Evolutionary conservation across 2,888 invertebrate genomes (phyloP).

Genomic region (Oligia strigilis): DNA sequence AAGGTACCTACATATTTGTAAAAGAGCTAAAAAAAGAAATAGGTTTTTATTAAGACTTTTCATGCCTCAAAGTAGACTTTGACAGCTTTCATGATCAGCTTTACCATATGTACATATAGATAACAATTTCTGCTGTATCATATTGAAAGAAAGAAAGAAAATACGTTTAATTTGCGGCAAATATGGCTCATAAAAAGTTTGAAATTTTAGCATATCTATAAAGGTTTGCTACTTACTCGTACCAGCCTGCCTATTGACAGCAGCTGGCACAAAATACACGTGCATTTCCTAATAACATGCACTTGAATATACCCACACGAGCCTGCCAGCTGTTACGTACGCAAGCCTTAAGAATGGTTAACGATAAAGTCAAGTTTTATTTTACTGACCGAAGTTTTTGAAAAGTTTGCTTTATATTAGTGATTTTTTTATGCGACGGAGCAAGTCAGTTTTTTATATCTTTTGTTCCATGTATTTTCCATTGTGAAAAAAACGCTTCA

Average conservation of each 20-base stretch:
- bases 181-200: no score
- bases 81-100: background rate
- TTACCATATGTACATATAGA: no score
- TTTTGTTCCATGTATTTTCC: background rate
- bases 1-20: background rate
- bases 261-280: slow-evolving; percentile 26
- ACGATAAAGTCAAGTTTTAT: background rate
- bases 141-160: no score
- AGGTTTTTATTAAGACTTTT: background rate
- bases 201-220: background rate
- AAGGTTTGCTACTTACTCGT: background rate
- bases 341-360: no score
- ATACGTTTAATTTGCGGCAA: no score
- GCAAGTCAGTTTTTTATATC: background rate
- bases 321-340: background rate
- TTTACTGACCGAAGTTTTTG: background rate
- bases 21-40: background rate
- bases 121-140: no score
- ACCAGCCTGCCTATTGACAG: no score
- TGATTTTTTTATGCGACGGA: no score
- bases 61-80: background rate
- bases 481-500: background rate
- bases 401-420: background rate
- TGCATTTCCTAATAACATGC: background rate
- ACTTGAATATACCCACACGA: background rate